Percentiles rank a stretch among this genome's conserved stretches.
Conservation (phyloP, 1,140 invertebrate genomes). For the Carcinoscorpius rotundicauda region DNA sequence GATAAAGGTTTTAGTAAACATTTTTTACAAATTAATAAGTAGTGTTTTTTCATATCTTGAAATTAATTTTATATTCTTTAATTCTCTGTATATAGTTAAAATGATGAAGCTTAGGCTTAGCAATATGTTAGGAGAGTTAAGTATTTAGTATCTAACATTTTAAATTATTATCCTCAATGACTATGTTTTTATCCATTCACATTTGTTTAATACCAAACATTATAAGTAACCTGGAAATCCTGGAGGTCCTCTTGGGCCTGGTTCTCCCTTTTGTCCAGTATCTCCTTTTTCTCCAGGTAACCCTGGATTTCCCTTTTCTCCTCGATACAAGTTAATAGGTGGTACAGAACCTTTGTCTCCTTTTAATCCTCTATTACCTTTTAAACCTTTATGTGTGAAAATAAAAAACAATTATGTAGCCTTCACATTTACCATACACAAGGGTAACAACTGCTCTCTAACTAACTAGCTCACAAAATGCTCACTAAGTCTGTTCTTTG, state of each 20-base stretch:
- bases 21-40: too few species aligned
- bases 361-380: constrained; percentile 22
- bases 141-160: too few species aligned
- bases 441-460: constrained; percentile 33
- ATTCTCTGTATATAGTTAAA: too few species aligned
- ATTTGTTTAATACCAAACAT: constrained; percentile 12
- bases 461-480: constrained; percentile 21
- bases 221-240: constrained; percentile 31
- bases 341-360: constrained; percentile 31
- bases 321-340: constrained; percentile 8
- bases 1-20: too few species aligned
- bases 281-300: constrained; percentile 53
- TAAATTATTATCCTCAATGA: too few species aligned
- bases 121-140: too few species aligned
- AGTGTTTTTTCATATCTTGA: too few species aligned
- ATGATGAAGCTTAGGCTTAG: too few species aligned
- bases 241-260: constrained; percentile 18
- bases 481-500: constrained; percentile 12
- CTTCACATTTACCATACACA: too few species aligned
- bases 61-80: too few species aligned
- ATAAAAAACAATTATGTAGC: too few species aligned
- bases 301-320: constrained; percentile 40
- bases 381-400: too few species aligned
- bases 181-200: neutral
- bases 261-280: constrained; percentile 40